A percentile compares a stretch with the other conserved stretches of the same genome.
These are phyloP conservation scores for Lates japonicus DNA, from an alignment of 2,797 vertebrate genomes.

Conservation along the genomic window DNA sequence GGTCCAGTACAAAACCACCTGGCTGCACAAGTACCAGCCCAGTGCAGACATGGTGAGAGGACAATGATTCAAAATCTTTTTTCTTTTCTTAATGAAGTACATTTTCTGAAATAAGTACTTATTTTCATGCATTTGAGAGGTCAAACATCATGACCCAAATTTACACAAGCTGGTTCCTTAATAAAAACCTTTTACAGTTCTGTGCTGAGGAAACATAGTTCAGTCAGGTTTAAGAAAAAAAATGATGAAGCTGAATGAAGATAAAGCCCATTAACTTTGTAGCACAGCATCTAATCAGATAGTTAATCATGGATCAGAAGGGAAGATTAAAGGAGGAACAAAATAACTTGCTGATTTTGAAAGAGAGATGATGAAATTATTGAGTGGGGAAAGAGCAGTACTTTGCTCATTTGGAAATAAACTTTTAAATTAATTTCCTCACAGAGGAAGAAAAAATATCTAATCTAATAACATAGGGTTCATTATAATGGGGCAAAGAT, in stretches of 20 bases:
- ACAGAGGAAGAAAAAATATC: background rate
- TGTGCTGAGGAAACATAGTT: background rate
- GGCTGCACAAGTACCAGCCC: constrained; percentile 94
- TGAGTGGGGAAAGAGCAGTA: background rate
- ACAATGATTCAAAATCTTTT: background rate
- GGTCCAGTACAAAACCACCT: constrained; percentile 96
- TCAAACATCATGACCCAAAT: background rate
- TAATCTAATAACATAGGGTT: background rate
- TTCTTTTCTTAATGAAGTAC: background rate
- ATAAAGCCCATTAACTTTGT: background rate
- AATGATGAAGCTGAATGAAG: background rate
- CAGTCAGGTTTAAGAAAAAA: background rate
- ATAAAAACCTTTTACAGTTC: background rate
- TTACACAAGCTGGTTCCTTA: background rate
- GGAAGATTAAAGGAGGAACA: background rate
- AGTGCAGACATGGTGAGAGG: constrained; percentile 90
- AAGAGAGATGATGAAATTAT: constrained; percentile 6
- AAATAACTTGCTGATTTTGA: background rate
- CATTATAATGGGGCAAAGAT: background rate
- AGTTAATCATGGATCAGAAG: background rate
- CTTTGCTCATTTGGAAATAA: background rate
- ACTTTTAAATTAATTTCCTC: background rate
- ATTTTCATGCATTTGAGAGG: background rate
- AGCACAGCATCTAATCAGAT: background rate
- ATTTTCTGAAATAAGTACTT: background rate